Evolutionary conservation across 1,140 invertebrate genomes (phyloP), one percentile per base, ranked within the genome.

Genomic region (Procambarus clarkii): DNA sequence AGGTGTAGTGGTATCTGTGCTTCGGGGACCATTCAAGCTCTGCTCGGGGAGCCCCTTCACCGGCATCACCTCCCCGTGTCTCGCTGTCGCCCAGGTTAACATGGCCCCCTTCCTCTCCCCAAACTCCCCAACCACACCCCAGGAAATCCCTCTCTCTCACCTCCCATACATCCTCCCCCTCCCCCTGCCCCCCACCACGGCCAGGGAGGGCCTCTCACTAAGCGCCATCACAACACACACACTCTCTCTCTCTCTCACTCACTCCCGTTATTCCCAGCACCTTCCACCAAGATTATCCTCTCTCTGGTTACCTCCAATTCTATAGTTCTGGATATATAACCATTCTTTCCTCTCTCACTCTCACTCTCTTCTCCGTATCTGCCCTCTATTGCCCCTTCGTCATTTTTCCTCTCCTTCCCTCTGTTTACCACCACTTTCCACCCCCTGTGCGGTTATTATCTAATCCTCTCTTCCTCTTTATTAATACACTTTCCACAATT

Each of bases 221-320:
- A n/a, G 34, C 45, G 15, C 45, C 44, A n/a, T 79, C 77, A 18
- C 77, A 34, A 48, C 77, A 48, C 77, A 50, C 45, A 48, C 77
- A 48, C 77, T 46, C 45, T 79, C 77, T 79, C 77, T 48, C 77
- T 48, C 44, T 79, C 77, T 48, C 45, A 50, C 77, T 79, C 77
- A 46, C 45, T 79, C 77, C 46, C 24, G 8, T 21, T 18, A 11
- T 79, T 21, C 5, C 77, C 18, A 13, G 18, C 45, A 18, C 44
- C 46, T 79, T 34, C 79, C n/a, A 50, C 18, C 21, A 81, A 18
- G 18, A 45, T n/a, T n/a, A 21, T 18, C 46, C 0, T 21, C 46
- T 81, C 48, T 81, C 5, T 81, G 3, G 8, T 18, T 21, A 3
- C 50, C 46, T 50, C 50, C 50, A n/a, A 15, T 76, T 76, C 21